Percentiles rank a stretch among this genome's conserved stretches.
Evolutionary conservation across 2,113 vertebrate species (phyloP).

Genomic region (Ictalurus punctatus): DNA sequence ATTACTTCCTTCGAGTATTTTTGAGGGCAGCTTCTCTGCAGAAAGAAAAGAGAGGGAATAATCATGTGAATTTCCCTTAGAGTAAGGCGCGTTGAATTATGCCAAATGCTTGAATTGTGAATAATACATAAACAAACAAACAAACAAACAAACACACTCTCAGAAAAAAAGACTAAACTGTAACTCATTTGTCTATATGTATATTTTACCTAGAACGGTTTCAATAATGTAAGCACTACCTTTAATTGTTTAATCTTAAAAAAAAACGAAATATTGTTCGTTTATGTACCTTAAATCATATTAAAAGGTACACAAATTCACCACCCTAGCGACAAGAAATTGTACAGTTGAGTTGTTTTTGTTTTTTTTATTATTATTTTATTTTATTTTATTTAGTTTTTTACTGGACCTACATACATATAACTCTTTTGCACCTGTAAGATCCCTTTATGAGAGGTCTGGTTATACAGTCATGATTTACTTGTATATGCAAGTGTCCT

Average conservation of each 20-base stretch:
- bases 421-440: background rate
- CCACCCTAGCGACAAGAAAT: background rate
- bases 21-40: background rate
- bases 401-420: background rate
- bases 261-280: background rate
- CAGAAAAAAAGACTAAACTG: background rate
- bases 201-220: background rate
- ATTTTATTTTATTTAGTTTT: too few relatives aligned
- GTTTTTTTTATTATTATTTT: too few relatives aligned
- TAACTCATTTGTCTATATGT: background rate
- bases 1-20: constrained; percentile 55
- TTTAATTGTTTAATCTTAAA: background rate
- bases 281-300: background rate
- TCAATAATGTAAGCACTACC: background rate
- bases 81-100: background rate
- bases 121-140: background rate
- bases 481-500: background rate
- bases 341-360: background rate
- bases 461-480: background rate
- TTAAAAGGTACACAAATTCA: background rate
- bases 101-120: background rate
- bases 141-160: background rate
- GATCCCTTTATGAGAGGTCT: background rate
- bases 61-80: constrained; percentile 40
- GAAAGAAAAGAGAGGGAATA: background rate